Percentiles rank a stretch among this genome's conserved stretches.
phyloP scores from a whole-genome alignment of 2,113 vertebrate species.

The Tonatia bakeri region DNA sequence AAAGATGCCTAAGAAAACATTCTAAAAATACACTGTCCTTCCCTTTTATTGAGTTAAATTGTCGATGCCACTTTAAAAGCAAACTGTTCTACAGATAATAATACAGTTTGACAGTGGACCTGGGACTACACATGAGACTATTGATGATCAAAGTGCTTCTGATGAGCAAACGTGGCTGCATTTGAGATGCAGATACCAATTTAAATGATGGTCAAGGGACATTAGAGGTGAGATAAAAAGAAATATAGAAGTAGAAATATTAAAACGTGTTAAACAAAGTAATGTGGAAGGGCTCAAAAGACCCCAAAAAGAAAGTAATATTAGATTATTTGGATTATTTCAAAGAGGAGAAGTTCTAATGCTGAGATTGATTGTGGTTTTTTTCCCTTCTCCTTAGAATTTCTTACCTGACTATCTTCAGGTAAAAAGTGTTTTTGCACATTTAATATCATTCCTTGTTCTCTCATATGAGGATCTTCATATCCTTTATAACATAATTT shows the following conservation, averaged over 20 bases:
- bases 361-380: background rate
- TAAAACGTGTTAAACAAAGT: background rate
- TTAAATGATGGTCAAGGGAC: background rate
- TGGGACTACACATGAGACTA: background rate
- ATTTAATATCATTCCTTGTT: background rate
- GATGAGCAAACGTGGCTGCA: background rate
- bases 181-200: background rate
- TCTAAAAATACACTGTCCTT: background rate
- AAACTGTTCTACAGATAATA: background rate
- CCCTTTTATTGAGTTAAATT: background rate
- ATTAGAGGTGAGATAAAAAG: background rate
- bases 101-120: background rate
- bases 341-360: background rate
- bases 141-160: background rate
- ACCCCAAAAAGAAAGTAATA: background rate
- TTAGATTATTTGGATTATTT: background rate
- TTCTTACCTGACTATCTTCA: background rate
- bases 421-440: background rate
- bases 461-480: background rate
- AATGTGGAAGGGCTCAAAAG: background rate
- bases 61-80: background rate
- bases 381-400: background rate
- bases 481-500: background rate
- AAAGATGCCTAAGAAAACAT: background rate
- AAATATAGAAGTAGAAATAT: background rate